Evolutionary conservation across 2,797 vertebrate genomes (phyloP), one percentile per base, ranked within the genome.

Genomic region (Parambassis ranga): DNA sequence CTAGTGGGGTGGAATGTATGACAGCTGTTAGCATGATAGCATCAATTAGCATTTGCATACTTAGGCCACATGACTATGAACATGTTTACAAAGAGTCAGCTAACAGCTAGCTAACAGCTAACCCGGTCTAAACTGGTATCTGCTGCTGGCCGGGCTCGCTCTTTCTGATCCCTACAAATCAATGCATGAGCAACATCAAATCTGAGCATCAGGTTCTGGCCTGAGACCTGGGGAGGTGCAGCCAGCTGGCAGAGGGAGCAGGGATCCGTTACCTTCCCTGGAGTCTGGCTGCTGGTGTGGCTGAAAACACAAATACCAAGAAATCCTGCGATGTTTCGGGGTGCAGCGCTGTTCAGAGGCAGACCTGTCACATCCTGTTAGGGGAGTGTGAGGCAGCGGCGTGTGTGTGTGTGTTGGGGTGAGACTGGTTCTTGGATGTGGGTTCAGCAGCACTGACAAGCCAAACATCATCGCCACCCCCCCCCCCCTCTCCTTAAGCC

Each of bases 341-440:
- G 22, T 14, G 13, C 30, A 18, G 19, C 16, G 3, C 3, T 16
- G 46, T 48, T 58, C 35, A 44, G 35, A 47, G 33, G 36, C 50
- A 33, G 18, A 20, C 24, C 11, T 77, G 78, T 82, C 76, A 82
- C 65, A 44, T 75, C 44, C 6, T 22, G 70, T 79, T 75, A 77
- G 35, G 36, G 48, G 26, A 65, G 50, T 53, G 5, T 33, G 47
- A 30, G 30, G 48, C 2, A 1, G 10, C 4, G 26, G 3, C 39
- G 44, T 36, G 37, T 27, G 39, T 38, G 47, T 62, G 26, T 46
- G 47, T 38, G 24, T 49, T 31, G 26, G 31, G 52, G 14, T 57
- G 46, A 47, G 30, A 48, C 42, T 41, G 64, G 47, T 60, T n/a
- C 62, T 69, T 64, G 28, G 48, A 59, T 71, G 59, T 63, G 59